Base-by-base conservation (phyloP, 2,113 vertebrate genomes). In the Etheostoma spectabile region DNA sequence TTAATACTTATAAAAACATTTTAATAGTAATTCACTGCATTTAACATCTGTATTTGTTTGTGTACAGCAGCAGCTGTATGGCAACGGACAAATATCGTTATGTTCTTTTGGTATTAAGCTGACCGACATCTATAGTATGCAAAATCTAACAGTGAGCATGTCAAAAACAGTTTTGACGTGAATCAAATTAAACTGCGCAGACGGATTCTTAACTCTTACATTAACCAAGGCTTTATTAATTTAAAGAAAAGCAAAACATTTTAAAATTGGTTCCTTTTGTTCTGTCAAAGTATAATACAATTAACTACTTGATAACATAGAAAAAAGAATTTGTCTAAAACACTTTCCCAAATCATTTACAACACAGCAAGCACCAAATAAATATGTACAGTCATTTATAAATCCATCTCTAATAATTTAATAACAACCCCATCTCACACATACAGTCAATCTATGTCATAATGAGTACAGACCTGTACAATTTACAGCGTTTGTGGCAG, bases 371-470 rank as follows among this genome's bases (percentile, higher is more conserved):
- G 82, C 95, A 89, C 88, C 77, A 92, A 94, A 96, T 93, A 96
- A 95, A 93, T 95, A 96, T 95, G 92, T 97, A 96, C 96, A 97
- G 62, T 86, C 91, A 92, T 95, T 93, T 94, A 94, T 95, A 95
- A 94, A 95, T 92, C 64, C 71, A 91, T 94, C 87, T 90, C 76
- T 91, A 92, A 93, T 91, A 94, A 95, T 88, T 92, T 91, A 94
- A 68, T 65, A 48, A 48, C 38, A 86, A 82, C 27, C 61, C 57
- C 70, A 80, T 85, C 82, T 85, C 80, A 85, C 86, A 84, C 88
- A 75, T 38, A 82, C 56, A 81, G 30, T 48, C 46, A 77, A 19
- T 87, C 19, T 46, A 49, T 45, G 79, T 77, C 87, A 73, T 76
- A 86, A 92, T 57, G 51, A 86, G 81, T 75, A 84, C 63, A 88